Evolutionary conservation across 1,140 invertebrate species (phyloP).

Genomic region (Saxidomus purpurata): DNA sequence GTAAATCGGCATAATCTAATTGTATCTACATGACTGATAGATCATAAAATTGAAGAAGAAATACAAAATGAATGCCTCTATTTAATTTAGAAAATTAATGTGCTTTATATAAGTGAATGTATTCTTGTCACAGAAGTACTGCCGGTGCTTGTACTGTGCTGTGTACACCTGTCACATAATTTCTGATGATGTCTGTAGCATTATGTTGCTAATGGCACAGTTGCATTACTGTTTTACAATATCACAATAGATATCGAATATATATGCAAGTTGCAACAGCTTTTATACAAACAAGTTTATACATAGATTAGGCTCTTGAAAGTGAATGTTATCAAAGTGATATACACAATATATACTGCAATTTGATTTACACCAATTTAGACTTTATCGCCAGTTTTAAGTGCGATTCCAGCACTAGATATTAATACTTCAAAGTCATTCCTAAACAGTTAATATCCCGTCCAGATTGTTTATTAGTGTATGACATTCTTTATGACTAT

Average conservation of each 20-base stretch:
- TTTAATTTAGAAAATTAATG: no score
- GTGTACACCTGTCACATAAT: no score
- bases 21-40: no score
- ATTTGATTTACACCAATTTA: constrained; percentile 12
- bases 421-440: constrained; percentile 22
- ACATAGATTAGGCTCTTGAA: background rate
- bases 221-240: background rate
- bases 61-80: no score
- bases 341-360: background rate
- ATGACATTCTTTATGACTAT: background rate
- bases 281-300: constrained; percentile 23
- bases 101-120: no score
- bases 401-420: background rate
- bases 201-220: background rate
- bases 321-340: background rate
- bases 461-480: background rate
- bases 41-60: no score
- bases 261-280: background rate
- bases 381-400: background rate
- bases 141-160: no score
- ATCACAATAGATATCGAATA: background rate
- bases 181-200: background rate
- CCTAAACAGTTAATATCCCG: background rate
- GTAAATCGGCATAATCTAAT: no score
- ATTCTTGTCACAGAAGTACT: no score